Evolutionary conservation across 2,888 invertebrate genomes (phyloP).

Genomic region (Athalia circularis): DNA sequence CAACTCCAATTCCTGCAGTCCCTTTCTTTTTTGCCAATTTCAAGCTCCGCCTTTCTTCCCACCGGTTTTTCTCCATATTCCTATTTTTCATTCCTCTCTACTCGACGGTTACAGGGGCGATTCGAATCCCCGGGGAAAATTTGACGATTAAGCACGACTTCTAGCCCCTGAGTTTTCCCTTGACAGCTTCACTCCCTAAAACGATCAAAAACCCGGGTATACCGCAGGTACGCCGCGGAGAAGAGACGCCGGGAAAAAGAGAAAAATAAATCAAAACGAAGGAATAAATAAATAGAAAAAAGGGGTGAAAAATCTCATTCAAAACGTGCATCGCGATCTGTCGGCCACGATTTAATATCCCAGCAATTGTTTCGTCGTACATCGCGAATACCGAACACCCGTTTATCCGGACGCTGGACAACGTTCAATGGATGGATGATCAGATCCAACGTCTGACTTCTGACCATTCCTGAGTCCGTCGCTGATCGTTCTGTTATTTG

Average conservation of each 20-base stretch:
- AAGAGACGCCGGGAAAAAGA: too few species aligned
- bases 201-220: too few species aligned
- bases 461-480: too few species aligned
- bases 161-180: not conserved
- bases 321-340: not conserved
- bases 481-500: too few species aligned
- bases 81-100: conserved; percentile 37
- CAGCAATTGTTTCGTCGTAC: too few species aligned
- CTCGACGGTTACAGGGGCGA: not conserved
- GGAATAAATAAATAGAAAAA: not conserved
- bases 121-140: conserved; percentile 14
- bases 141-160: conserved; percentile 35
- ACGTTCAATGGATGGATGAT: too few species aligned
- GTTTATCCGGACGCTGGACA: too few species aligned
- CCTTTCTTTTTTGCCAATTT: not conserved
- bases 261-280: not conserved
- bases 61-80: not conserved
- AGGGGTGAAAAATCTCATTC: conserved; percentile 15
- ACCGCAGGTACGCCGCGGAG: not conserved
- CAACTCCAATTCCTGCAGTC: conserved; percentile 1
- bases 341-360: not conserved
- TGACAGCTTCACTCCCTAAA: conserved; percentile 7
- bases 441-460: too few species aligned
- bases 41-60: not conserved
- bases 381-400: too few species aligned